Conservation (phyloP, 2,797 vertebrate species). For the Typhlichthys eigenmanni region DNA sequence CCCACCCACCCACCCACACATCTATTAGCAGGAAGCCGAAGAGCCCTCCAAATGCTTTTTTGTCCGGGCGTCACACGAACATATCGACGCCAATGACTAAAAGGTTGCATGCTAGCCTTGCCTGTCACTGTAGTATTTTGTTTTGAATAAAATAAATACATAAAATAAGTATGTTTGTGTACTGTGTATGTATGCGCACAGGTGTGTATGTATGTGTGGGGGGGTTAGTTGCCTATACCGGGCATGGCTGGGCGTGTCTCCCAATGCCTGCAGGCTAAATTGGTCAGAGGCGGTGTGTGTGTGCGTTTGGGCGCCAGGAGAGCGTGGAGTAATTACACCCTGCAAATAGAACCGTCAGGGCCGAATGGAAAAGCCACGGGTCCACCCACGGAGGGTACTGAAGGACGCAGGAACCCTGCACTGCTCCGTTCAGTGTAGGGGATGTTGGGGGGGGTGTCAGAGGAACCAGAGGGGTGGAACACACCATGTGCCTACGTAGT, state of each 20-base stretch:
- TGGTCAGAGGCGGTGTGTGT: conserved; percentile 34
- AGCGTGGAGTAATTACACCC: conserved; percentile 67
- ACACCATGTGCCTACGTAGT: conserved; percentile 61
- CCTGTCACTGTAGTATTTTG: neutral
- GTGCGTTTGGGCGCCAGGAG: conserved; percentile 17
- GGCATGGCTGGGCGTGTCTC: conserved; percentile 65
- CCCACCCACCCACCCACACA: conserved; percentile 59
- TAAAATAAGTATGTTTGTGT: conserved; percentile 19
- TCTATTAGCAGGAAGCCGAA: conserved; percentile 63
- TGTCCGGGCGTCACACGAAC: conserved; percentile 26
- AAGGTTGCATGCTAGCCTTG: conserved; percentile 46
- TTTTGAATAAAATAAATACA: neutral
- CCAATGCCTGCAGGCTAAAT: conserved; percentile 61
- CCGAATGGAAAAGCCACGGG: conserved; percentile 45
- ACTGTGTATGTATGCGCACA: neutral
- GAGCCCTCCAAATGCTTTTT: conserved; percentile 57
- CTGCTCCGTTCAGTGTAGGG: conserved; percentile 45
- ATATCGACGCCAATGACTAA: conserved; percentile 40
- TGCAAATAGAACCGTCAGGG: conserved; percentile 62
- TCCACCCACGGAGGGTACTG: conserved; percentile 58
- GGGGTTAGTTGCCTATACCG: conserved; percentile 47
- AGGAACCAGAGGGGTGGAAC: conserved; percentile 54
- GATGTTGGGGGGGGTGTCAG: conserved; percentile 50
- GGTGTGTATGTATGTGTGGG: conserved; percentile 11
- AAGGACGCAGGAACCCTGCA: conserved; percentile 35